A percentile compares a stretch with the other conserved stretches of the same genome.
phyloP scores from a whole-genome alignment of 2,797 vertebrate genomes.

The Sciaenops ocellatus region DNA sequence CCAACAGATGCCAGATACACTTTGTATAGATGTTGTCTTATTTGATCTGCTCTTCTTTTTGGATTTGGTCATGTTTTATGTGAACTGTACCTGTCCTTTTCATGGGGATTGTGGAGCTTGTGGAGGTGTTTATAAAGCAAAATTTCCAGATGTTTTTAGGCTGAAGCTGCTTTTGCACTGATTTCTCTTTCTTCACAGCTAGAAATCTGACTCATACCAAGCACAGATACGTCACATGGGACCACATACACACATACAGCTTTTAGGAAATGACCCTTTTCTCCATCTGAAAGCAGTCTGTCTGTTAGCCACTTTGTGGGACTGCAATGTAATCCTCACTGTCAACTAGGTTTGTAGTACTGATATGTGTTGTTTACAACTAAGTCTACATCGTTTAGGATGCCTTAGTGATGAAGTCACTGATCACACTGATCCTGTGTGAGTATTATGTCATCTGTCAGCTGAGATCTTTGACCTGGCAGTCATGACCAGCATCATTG shows the following conservation, averaged over 20 bases:
- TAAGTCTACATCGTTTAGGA: background rate
- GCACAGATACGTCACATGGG: conserved; percentile 79
- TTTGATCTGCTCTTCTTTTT: conserved; percentile 53
- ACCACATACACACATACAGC: conserved; percentile 81
- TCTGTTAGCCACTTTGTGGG: conserved; percentile 44
- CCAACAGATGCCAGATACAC: conserved; percentile 85
- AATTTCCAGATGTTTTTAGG: conserved; percentile 62
- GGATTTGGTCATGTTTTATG: conserved; percentile 77
- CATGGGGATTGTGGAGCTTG: conserved; percentile 72
- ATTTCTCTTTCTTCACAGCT: conserved; percentile 79
- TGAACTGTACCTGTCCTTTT: conserved; percentile 75
- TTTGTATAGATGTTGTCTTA: conserved; percentile 67
- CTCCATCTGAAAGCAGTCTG: conserved; percentile 64
- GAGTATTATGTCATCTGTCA: conserved; percentile 6
- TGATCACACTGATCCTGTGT: background rate
- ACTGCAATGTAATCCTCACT: conserved; percentile 65
- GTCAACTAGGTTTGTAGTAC: background rate
- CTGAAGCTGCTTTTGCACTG: conserved; percentile 80
- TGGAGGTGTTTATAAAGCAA: conserved; percentile 76
- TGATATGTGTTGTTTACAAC: background rate
- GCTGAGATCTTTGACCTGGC: background rate
- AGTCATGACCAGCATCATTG: background rate
- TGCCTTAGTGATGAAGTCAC: background rate
- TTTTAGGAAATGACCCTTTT: conserved; percentile 81
- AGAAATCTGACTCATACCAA: conserved; percentile 72